Evolutionary conservation across 2,113 vertebrate species (phyloP), one percentile per base, ranked within the genome.

Genomic region (Perca schrenkii): DNA sequence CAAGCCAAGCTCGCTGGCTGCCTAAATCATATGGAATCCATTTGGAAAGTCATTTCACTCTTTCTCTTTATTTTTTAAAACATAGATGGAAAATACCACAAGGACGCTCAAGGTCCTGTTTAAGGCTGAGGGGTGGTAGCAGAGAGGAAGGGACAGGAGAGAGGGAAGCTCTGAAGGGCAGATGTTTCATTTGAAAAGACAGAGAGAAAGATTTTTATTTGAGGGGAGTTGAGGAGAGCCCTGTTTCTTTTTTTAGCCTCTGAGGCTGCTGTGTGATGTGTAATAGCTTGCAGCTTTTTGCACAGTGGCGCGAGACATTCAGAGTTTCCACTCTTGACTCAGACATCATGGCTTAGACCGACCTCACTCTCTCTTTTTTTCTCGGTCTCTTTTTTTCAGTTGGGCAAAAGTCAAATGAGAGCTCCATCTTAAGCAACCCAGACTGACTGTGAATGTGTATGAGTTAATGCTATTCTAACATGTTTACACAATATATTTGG

Each of bases 271-370:
- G 86, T 77, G 84, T 89, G 86, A 91, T 94, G 87, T 90, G 85
- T 94, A 94, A 94, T 91, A 87, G 91, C 88, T 93, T 88, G 83
- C 92, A 93, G 92, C 86, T 93, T 94, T 95, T 92, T 93, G 86
- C 90, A 92, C 89, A 87, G 92, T 86, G 88, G 93, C 52, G 74
- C 86, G 60, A 92, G 91, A 93, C 90, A 94, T 94, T 95, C 94
- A 95, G 91, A 96, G 89, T 95, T 95, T 94, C 94, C 95, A 95
- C 84, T 82, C 91, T 83, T 89, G 92, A 94, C 87, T 93, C 91
- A 91, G 89, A 88, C 80, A 72, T 65, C 49, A 56, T 73, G 77
- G 57, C 81, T 86, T 67, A 70, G 76, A 68, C 66, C 56, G 8
- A 52, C 57, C 77, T 52, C 65, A 2, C 70, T 77, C 81, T 25